These are phyloP conservation scores for Muschampia plurimacula DNA, from an alignment of 2,888 invertebrate genomes.

Conservation along the genomic window DNA sequence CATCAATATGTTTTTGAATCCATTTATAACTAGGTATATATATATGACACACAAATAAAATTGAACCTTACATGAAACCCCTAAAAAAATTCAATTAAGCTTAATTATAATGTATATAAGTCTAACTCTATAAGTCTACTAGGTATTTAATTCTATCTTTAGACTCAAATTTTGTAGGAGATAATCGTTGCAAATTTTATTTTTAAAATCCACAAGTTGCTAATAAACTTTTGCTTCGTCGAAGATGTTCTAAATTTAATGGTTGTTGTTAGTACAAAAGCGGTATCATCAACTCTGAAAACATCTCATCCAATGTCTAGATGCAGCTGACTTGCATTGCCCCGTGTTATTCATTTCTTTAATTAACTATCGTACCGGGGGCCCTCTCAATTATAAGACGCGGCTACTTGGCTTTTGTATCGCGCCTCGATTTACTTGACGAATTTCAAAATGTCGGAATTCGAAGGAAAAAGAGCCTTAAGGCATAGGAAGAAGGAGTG, in stretches of 20 bases:
- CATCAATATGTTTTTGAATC: constrained; percentile 10
- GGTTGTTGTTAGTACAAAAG: not conserved
- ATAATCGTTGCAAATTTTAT: too few relatives aligned
- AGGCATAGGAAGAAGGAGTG: constrained; percentile 50
- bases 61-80: not conserved
- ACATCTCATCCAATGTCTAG: constrained; percentile 56
- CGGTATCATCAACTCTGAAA: constrained; percentile 31
- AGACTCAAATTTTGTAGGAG: too few relatives aligned
- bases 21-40: not conserved
- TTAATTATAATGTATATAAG: too few relatives aligned
- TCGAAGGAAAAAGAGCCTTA: constrained; percentile 58
- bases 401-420: constrained; percentile 80
- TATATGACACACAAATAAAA: not conserved
- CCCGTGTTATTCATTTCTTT: constrained; percentile 80
- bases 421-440: constrained; percentile 58
- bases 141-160: too few relatives aligned
- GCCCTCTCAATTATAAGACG: constrained; percentile 80
- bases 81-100: not conserved
- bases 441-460: constrained; percentile 45
- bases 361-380: constrained; percentile 82
- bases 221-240: not conserved
- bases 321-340: constrained; percentile 81
- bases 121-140: too few relatives aligned
- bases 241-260: not conserved
- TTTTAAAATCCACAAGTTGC: not conserved